Evolutionary conservation across 2,113 vertebrate genomes (phyloP).

Genomic region (Formicarius rufipectus): DNA sequence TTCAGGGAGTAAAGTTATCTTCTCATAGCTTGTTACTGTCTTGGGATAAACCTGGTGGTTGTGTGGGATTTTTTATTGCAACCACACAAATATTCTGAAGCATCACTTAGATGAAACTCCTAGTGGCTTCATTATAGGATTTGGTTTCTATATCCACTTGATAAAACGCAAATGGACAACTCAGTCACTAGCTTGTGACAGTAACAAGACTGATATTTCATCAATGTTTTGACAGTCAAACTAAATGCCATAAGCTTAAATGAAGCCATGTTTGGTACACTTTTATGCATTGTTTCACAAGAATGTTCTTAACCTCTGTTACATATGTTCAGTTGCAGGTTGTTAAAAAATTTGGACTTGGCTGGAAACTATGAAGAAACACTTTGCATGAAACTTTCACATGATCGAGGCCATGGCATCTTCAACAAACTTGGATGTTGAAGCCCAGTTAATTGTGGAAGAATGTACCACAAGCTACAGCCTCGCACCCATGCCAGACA

Average conservation of each 20-base stretch:
- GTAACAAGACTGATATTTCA: not conserved
- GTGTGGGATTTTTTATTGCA: not conserved
- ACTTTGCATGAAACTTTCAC: not conserved
- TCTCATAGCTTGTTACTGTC: accelerated
- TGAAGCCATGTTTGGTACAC: not conserved
- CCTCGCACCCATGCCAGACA: conserved; percentile 81
- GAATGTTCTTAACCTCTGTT: not conserved
- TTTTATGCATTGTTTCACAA: not conserved
- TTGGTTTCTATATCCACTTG: not conserved
- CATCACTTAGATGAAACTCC: accelerated
- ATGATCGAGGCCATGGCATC: conserved; percentile 63
- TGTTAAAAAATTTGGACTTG: not conserved
- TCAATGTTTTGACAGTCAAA: not conserved
- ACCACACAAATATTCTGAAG: accelerated
- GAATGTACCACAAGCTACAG: conserved; percentile 85
- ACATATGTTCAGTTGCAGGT: not conserved
- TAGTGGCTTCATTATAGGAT: accelerated
- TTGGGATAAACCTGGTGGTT: accelerated
- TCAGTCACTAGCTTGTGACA: not conserved
- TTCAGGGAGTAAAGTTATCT: accelerated
- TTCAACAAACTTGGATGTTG: conserved; percentile 69
- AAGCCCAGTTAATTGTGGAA: conserved; percentile 78
- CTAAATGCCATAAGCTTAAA: not conserved
- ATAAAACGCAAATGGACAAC: not conserved
- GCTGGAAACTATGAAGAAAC: conserved; percentile 17